Conservation (phyloP, 2,888 invertebrate genomes). For the Myathropa florea region DNA sequence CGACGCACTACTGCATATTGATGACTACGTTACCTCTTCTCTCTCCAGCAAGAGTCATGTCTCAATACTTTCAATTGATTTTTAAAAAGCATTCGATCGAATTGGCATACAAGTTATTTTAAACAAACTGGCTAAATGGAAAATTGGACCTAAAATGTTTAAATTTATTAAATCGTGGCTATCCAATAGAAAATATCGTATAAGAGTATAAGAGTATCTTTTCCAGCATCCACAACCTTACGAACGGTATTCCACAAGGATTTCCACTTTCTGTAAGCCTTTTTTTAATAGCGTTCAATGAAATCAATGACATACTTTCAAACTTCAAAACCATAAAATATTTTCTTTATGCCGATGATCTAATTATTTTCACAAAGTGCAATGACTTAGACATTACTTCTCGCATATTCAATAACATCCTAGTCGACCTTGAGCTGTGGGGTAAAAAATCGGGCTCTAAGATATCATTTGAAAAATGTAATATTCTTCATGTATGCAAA, state of each 20-base stretch:
- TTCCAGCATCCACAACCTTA: background rate
- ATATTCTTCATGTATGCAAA: too few species aligned
- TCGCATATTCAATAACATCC: too few species aligned
- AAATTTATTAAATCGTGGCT: slow-evolving; percentile 36
- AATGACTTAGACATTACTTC: too few species aligned
- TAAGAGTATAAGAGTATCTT: slow-evolving; percentile 20
- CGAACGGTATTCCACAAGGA: slow-evolving; percentile 32
- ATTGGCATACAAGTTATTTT: slow-evolving; percentile 14
- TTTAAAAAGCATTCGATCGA: background rate
- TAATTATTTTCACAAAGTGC: too few species aligned
- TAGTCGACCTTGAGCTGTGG: too few species aligned
- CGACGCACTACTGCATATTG: slow-evolving; percentile 17
- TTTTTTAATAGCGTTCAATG: slow-evolving; percentile 46
- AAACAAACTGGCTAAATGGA: slow-evolving; percentile 3
- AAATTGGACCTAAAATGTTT: slow-evolving; percentile 27
- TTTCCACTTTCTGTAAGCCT: slow-evolving; percentile 45
- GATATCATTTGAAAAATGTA: too few species aligned
- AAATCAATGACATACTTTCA: slow-evolving; percentile 34
- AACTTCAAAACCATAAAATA: too few species aligned
- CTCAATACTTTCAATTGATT: background rate
- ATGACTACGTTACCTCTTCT: background rate
- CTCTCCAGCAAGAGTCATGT: background rate
- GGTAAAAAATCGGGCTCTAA: too few species aligned
- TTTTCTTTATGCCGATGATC: too few species aligned
- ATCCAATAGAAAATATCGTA: slow-evolving; percentile 21